Percentiles rank a stretch among this genome's conserved stretches.
phyloP scores from a whole-genome alignment of 2,113 vertebrate genomes.

The Pionites leucogaster region DNA sequence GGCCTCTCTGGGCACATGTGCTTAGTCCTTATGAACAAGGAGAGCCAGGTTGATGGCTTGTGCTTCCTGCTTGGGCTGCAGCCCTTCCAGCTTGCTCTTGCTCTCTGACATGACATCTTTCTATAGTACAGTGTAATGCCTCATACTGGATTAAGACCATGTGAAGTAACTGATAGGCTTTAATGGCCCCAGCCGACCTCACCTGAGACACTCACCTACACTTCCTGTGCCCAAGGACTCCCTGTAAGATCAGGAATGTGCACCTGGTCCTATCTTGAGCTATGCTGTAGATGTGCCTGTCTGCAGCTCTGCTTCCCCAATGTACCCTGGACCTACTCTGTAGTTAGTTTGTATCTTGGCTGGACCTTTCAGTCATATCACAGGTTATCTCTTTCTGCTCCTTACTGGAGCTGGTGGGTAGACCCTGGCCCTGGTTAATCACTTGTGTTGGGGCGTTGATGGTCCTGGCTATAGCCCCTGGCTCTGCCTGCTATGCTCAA shows the following conservation, averaged over 20 bases:
- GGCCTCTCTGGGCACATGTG: neutral
- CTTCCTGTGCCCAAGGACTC: neutral
- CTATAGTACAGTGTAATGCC: neutral
- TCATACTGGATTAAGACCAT: neutral
- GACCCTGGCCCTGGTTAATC: neutral
- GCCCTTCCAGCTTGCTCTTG: neutral
- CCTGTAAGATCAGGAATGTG: neutral
- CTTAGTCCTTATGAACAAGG: neutral
- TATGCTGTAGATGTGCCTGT: neutral
- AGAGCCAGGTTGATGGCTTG: neutral
- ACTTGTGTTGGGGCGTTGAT: neutral
- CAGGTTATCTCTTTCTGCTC: neutral
- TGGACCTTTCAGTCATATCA: neutral
- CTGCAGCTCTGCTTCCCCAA: neutral
- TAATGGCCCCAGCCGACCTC: neutral
- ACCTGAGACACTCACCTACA: too few species aligned
- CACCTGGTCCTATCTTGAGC: neutral
- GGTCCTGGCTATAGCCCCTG: neutral
- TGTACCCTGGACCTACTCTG: neutral
- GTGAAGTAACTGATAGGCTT: neutral
- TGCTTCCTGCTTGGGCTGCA: neutral
- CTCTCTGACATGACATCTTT: neutral
- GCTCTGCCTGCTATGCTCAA: neutral
- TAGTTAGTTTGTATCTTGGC: neutral
- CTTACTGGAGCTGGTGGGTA: neutral